Evolutionary conservation across 2,113 vertebrate genomes (phyloP).

Genomic region (Ranitomeya imitator): DNA sequence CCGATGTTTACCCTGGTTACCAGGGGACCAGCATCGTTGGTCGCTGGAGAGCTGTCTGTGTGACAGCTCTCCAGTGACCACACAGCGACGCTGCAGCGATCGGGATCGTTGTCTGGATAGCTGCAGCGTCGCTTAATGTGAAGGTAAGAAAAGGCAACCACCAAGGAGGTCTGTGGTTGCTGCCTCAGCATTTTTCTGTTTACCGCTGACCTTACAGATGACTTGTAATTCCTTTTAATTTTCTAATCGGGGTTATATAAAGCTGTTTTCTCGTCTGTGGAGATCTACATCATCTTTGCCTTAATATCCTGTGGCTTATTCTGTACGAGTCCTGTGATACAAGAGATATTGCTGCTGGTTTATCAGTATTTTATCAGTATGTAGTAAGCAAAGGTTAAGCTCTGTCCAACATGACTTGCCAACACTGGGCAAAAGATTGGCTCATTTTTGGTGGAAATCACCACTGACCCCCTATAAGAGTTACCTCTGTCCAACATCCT

Average conservation of each 20-base stretch:
- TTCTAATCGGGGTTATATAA: background rate
- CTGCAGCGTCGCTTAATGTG: too few species aligned
- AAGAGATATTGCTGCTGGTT: background rate
- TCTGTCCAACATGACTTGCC: too few species aligned
- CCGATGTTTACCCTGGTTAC: too few species aligned
- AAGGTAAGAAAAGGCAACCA: background rate
- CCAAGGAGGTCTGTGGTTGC: background rate
- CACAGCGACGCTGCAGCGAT: too few species aligned
- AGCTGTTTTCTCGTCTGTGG: background rate
- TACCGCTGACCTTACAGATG: background rate
- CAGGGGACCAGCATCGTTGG: too few species aligned
- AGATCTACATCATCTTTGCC: background rate
- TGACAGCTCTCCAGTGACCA: too few species aligned
- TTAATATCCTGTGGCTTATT: background rate
- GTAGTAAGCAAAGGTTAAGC: background rate
- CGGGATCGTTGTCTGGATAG: too few species aligned
- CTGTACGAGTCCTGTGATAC: background rate
- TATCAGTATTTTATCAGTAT: background rate
- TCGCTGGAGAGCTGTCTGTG: too few species aligned
- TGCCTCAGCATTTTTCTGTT: background rate
- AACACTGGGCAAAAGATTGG: too few species aligned
- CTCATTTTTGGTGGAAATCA: too few species aligned
- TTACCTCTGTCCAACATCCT: too few species aligned
- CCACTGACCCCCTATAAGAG: too few species aligned
- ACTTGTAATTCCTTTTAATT: conserved; percentile 3